Percentiles rank a stretch among this genome's conserved stretches.
phyloP scores from a whole-genome alignment of 2,888 invertebrate genomes.

The Bombylius major region DNA sequence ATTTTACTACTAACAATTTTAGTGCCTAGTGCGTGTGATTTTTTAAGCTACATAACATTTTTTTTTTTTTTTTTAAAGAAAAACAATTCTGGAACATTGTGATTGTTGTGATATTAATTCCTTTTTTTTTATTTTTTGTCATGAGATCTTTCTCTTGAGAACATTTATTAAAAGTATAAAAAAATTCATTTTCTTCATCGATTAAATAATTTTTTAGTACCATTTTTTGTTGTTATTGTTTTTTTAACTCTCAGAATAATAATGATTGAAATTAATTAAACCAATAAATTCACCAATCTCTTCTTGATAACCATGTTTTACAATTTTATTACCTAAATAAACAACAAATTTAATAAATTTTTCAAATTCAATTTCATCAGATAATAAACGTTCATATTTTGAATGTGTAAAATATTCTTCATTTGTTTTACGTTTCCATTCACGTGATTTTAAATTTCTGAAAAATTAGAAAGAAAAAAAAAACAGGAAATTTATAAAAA shows the following conservation, averaged over 20 bases:
- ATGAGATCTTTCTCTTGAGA: no score
- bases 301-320: conserved; percentile 32
- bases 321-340: conserved; percentile 34
- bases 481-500: neutral
- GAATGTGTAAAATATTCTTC: conserved; percentile 28
- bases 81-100: no score
- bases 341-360: conserved; percentile 31
- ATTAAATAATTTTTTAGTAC: no score
- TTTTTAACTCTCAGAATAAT: conserved; percentile 19
- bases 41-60: no score
- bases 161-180: no score
- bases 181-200: no score
- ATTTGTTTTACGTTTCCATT: conserved; percentile 22
- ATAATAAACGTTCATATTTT: conserved; percentile 27
- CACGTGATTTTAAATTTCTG: conserved; percentile 28
- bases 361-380: conserved; percentile 32
- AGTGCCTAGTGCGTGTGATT: no score
- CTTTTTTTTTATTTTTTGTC: no score
- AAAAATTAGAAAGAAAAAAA: neutral
- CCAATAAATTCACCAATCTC: conserved; percentile 34
- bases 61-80: no score
- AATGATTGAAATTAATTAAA: conserved; percentile 34
- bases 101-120: no score
- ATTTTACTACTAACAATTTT: no score
- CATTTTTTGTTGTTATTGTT: no score